These are phyloP conservation scores for Poeciliopsis retropinna DNA, from an alignment of 2,113 vertebrate genomes.

Conservation along the genomic window DNA sequence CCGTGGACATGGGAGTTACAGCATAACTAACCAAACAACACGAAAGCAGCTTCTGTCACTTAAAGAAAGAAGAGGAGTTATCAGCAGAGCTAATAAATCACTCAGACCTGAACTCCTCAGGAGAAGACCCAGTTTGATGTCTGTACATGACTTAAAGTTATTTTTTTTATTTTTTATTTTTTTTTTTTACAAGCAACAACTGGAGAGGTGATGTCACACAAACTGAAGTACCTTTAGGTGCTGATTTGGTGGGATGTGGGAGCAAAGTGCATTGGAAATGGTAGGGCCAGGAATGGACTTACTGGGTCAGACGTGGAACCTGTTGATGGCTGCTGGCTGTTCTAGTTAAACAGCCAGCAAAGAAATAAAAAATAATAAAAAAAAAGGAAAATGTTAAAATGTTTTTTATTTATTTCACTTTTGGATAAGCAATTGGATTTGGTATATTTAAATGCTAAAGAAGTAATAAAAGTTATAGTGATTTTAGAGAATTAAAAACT, in stretches of 20 bases:
- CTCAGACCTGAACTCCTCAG: background rate
- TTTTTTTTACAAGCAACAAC: background rate
- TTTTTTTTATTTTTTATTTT: too few species aligned
- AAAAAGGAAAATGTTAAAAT: background rate
- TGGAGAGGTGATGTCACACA: background rate
- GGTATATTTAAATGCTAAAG: background rate
- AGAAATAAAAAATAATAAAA: too few species aligned
- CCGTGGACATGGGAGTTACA: constrained; percentile 44
- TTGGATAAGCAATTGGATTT: background rate
- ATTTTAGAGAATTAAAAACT: background rate
- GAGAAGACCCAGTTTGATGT: background rate
- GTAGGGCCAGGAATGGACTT: too few species aligned
- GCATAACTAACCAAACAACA: constrained; percentile 73
- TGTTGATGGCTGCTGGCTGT: too few species aligned
- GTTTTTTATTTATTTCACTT: background rate
- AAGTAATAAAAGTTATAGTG: background rate
- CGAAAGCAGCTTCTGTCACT: constrained; percentile 60
- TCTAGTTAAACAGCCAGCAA: too few species aligned
- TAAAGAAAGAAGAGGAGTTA: constrained; percentile 57
- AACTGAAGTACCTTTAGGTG: background rate
- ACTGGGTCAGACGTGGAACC: too few species aligned
- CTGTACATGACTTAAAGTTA: background rate
- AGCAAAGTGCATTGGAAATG: too few species aligned
- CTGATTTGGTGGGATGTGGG: too few species aligned
- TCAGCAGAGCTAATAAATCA: constrained; percentile 29